A percentile compares a stretch with the other conserved stretches of the same genome.
phyloP scores from a whole-genome alignment of 2,888 invertebrate genomes.

The Tortrix viridana region DNA sequence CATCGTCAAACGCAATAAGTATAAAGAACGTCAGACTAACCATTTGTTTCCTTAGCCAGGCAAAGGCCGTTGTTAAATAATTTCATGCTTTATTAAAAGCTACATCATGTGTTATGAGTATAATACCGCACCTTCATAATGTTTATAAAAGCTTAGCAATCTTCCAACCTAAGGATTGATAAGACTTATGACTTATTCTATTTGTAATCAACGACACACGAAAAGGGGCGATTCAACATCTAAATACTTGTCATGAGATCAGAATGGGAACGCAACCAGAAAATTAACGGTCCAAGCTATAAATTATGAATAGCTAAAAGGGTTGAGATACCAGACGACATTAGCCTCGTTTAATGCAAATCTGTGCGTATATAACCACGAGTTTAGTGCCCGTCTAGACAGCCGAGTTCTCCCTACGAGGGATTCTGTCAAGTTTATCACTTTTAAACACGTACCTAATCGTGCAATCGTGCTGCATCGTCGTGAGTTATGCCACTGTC shows the following conservation, averaged over 20 bases:
- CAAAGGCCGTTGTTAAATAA: constrained; percentile 21
- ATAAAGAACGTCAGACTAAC: constrained; percentile 1
- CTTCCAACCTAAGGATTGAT: constrained; percentile 16
- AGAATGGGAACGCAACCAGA: background rate
- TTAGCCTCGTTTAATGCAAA: constrained; percentile 38
- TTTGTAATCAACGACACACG: background rate
- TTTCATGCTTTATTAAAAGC: constrained; percentile 23
- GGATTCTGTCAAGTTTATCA: constrained; percentile 17
- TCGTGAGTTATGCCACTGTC: background rate
- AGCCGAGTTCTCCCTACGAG: constrained; percentile 34
- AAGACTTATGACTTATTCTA: background rate
- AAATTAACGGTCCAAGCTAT: constrained; percentile 9
- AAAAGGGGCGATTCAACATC: background rate
- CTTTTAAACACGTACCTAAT: constrained; percentile 17
- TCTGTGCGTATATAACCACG: constrained; percentile 39
- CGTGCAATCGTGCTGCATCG: constrained; percentile 4
- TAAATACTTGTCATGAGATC: background rate
- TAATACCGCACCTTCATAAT: constrained; percentile 12
- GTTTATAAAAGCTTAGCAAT: constrained; percentile 19
- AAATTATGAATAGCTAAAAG: constrained; percentile 29
- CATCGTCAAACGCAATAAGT: constrained; percentile 5
- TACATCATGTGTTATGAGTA: constrained; percentile 4
- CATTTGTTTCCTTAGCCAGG: constrained; percentile 8
- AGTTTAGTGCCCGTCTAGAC: constrained; percentile 51
- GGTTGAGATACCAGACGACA: constrained; percentile 26